These are phyloP conservation scores for Mionectes olivaceus DNA, from an alignment of 2,797 vertebrate genomes.

Conservation along the genomic window DNA sequence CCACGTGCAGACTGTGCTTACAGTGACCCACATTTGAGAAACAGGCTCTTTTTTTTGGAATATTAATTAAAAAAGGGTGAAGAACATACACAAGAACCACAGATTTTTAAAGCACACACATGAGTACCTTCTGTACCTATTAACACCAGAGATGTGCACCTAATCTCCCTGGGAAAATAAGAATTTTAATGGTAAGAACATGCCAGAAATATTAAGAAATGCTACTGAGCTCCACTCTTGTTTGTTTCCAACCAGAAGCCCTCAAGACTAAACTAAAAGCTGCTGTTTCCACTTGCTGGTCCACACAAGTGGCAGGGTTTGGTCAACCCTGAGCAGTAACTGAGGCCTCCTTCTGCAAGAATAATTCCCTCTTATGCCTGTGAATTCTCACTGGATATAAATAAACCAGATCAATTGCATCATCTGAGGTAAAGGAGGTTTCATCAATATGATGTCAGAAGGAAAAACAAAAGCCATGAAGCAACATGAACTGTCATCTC, in stretches of 20 bases:
- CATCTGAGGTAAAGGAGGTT: not conserved
- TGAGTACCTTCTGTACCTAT: accelerated
- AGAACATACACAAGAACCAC: not conserved
- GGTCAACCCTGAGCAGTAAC: not conserved
- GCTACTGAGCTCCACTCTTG: not conserved
- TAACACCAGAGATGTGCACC: not conserved
- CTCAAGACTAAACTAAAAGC: not conserved
- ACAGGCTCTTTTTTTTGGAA: not conserved
- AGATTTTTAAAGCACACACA: not conserved
- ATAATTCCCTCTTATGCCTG: not conserved
- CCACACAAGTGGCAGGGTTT: not conserved
- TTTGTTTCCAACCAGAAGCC: not conserved
- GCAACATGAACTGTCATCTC: not conserved
- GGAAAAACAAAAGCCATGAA: not conserved
- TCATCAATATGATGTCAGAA: not conserved
- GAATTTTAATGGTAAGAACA: not conserved
- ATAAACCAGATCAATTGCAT: not conserved
- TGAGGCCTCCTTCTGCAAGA: not conserved
- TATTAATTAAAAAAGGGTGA: not conserved
- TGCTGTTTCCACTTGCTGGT: not conserved
- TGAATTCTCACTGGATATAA: not conserved
- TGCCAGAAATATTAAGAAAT: not conserved
- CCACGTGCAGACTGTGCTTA: not conserved
- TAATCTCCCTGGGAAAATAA: not conserved
- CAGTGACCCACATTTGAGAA: conserved; percentile 4